phyloP scores from a whole-genome alignment of 1,140 invertebrate genomes.

The Lasaia peninsularis region DNA sequence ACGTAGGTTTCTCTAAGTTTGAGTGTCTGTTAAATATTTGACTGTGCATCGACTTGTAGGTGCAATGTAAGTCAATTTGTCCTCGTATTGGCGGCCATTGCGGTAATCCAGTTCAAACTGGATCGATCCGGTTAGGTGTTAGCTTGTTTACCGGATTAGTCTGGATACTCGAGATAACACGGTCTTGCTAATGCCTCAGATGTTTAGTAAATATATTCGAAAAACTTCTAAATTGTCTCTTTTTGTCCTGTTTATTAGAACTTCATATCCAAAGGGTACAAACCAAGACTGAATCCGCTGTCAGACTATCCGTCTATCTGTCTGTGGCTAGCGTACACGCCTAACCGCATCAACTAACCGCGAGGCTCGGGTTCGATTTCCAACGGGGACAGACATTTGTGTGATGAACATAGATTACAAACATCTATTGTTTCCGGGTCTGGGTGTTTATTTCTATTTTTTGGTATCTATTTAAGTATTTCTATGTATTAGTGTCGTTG shows the following conservation, averaged over 20 bases:
- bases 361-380: no score
- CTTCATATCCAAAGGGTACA: no score
- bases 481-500: no score
- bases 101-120: constrained; percentile 54
- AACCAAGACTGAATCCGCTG: neutral
- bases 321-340: no score
- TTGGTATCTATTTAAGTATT: no score
- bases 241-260: neutral
- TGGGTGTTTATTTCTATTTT: no score
- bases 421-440: no score
- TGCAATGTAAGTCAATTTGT: constrained; percentile 52
- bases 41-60: constrained; percentile 22
- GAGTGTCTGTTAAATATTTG: neutral
- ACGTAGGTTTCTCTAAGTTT: neutral
- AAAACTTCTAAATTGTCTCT: neutral
- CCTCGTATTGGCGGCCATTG: constrained; percentile 28
- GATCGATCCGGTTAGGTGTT: constrained; percentile 52
- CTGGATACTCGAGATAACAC: constrained; percentile 21
- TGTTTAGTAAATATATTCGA: neutral
- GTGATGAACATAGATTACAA: no score
- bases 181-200: constrained; percentile 14
- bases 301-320: no score
- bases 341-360: no score
- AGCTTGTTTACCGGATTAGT: constrained; percentile 51
- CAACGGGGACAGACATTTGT: no score